These are phyloP conservation scores for Helicolenus hilgendorfi DNA, from an alignment of 2,797 vertebrate genomes.

Conservation along the genomic window DNA sequence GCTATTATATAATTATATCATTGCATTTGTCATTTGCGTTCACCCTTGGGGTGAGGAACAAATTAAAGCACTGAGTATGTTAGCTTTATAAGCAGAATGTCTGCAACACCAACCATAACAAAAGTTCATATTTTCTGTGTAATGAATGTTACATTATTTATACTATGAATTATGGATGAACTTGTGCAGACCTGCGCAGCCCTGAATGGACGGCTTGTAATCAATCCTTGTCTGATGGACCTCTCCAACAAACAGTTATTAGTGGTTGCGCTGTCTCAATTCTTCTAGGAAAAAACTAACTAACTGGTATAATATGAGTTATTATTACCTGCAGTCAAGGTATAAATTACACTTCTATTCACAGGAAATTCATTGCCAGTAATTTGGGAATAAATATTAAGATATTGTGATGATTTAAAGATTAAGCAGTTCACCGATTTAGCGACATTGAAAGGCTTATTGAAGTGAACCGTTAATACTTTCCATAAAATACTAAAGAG, in stretches of 20 bases:
- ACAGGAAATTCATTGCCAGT: constrained; percentile 19
- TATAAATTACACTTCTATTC: constrained; percentile 53
- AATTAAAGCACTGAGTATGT: constrained; percentile 88
- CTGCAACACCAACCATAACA: constrained; percentile 80
- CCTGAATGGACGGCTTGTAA: constrained; percentile 78
- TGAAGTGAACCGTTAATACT: constrained; percentile 66
- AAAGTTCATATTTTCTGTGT: constrained; percentile 90
- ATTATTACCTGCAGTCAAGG: constrained; percentile 63
- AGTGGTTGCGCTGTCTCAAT: constrained; percentile 63
- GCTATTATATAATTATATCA: constrained; percentile 88
- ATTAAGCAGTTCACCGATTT: constrained; percentile 66
- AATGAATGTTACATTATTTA: constrained; percentile 93
- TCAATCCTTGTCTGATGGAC: constrained; percentile 85
- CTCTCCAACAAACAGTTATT: constrained; percentile 85
- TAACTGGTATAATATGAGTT: constrained; percentile 43
- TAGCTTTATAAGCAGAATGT: constrained; percentile 85
- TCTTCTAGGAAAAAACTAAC: constrained; percentile 43
- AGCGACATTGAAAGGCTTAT: constrained; percentile 60
- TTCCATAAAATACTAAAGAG: constrained; percentile 73
- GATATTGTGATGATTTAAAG: constrained; percentile 63
- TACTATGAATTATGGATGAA: constrained; percentile 91
- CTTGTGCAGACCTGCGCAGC: constrained; percentile 80
- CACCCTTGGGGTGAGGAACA: constrained; percentile 88
- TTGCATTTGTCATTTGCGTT: constrained; percentile 88
- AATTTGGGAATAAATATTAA: constrained; percentile 54